These are phyloP conservation scores for Synergus laeviventris DNA, from an alignment of 2,888 invertebrate genomes.

Conservation along the genomic window DNA sequence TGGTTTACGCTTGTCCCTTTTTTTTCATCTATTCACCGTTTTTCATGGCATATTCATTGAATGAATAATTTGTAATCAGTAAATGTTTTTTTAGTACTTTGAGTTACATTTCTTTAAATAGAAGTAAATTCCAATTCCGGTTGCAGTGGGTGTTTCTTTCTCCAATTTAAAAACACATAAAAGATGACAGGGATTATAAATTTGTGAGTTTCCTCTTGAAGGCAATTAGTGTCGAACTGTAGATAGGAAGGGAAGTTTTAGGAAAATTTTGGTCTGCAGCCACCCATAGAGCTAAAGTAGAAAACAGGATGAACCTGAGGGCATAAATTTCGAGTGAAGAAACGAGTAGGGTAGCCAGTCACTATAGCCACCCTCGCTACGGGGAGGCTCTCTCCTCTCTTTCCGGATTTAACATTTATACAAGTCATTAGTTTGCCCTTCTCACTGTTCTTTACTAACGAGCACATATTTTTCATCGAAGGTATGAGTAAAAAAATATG, in stretches of 20 bases:
- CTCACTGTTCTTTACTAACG: constrained; percentile 40
- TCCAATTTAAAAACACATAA: not conserved
- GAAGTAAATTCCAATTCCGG: not conserved
- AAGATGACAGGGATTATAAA: not conserved
- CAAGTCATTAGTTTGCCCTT: not conserved
- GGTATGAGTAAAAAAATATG: constrained; percentile 28
- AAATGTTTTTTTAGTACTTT: too few species aligned
- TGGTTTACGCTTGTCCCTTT: too few species aligned
- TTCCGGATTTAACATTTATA: constrained; percentile 12
- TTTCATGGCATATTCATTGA: too few species aligned
- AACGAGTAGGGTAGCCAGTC: constrained; percentile 36
- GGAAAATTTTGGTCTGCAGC: not conserved
- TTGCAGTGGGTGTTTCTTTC: not conserved
- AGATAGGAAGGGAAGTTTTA: not conserved
- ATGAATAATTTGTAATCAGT: too few species aligned
- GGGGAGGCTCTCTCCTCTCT: constrained; percentile 37
- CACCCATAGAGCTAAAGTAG: constrained; percentile 31
- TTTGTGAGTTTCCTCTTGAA: not conserved
- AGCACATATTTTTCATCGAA: constrained; percentile 16
- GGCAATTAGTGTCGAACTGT: not conserved
- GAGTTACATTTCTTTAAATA: not conserved
- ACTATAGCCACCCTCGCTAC: constrained; percentile 21
- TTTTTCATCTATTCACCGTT: too few species aligned
- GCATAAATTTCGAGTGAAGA: constrained; percentile 36
- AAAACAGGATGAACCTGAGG: constrained; percentile 38